These are phyloP conservation scores for Drosophila barbarae DNA, from an alignment of 2,888 invertebrate genomes.

Conservation along the genomic window DNA sequence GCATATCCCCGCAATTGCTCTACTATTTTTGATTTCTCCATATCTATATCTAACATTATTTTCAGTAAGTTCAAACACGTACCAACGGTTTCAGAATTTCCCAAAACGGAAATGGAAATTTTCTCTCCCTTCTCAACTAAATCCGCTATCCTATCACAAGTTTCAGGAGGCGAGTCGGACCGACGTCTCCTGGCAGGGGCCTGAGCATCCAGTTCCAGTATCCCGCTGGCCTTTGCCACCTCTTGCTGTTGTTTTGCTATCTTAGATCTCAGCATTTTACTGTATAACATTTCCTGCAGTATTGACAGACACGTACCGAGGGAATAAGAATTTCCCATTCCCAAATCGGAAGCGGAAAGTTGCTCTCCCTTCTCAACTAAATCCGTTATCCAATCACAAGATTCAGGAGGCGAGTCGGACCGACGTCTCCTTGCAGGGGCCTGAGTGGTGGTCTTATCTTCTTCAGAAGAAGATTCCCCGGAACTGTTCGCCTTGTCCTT, in stretches of 20 bases:
- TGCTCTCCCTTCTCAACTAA: background rate
- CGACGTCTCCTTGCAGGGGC: constrained; percentile 2
- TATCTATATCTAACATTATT: too few relatives aligned
- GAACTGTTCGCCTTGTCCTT: background rate
- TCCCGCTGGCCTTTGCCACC: too few relatives aligned
- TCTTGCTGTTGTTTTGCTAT: too few relatives aligned
- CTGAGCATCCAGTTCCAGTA: too few relatives aligned
- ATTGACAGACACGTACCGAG: background rate
- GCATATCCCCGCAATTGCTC: too few relatives aligned
- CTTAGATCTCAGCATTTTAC: too few relatives aligned
- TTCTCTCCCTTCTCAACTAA: background rate
- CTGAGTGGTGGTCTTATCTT: constrained; percentile 5
- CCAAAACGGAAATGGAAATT: too few relatives aligned
- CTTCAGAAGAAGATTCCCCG: constrained; percentile 5
- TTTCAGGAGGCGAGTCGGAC: background rate
- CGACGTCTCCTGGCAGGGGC: constrained; percentile 2
- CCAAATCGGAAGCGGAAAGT: too few relatives aligned
- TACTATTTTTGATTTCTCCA: too few relatives aligned
- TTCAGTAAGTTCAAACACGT: background rate
- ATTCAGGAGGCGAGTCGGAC: background rate
- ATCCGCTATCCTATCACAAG: background rate
- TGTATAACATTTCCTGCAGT: background rate
- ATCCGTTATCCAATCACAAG: background rate
- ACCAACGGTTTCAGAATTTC: background rate
- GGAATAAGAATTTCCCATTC: background rate